Percentiles rank a stretch among this genome's conserved stretches.
Conservation (phyloP, 2,113 vertebrate genomes). For the Mola mola region DNA sequence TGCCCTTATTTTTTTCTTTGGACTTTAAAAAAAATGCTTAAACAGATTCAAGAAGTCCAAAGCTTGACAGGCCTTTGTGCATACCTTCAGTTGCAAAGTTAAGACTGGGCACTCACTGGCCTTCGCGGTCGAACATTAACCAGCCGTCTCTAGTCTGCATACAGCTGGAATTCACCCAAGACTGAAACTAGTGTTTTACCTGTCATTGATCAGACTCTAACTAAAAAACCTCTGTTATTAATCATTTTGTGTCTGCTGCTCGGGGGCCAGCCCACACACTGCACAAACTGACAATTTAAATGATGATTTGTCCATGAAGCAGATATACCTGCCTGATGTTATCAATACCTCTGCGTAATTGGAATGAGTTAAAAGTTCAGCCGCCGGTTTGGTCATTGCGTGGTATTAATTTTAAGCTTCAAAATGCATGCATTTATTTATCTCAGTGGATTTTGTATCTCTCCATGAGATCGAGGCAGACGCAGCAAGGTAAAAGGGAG, state of each 20-base stretch:
- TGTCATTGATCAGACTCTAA: constrained; percentile 33
- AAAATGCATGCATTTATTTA: constrained; percentile 20
- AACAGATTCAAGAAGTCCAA: not conserved
- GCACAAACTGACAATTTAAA: constrained; percentile 15
- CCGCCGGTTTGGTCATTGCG: constrained; percentile 24
- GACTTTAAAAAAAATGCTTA: not conserved
- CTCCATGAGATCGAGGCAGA: constrained; percentile 23
- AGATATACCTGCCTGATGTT: constrained; percentile 38
- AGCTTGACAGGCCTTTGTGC: not conserved
- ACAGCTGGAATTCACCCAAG: constrained; percentile 15
- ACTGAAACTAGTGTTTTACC: constrained; percentile 16
- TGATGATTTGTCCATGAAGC: constrained; percentile 34
- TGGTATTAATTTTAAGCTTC: constrained; percentile 7
- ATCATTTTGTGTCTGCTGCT: constrained; percentile 26
- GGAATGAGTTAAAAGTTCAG: constrained; percentile 30
- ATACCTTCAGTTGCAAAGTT: not conserved
- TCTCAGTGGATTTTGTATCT: constrained; percentile 49
- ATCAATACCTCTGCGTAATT: constrained; percentile 24
- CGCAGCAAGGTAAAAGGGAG: constrained; percentile 25
- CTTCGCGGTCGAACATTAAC: not conserved
- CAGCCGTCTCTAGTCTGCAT: not conserved
- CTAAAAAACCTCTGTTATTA: constrained; percentile 21
- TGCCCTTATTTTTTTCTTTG: no score
- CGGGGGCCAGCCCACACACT: constrained; percentile 1
- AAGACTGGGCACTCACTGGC: not conserved